phyloP scores from a whole-genome alignment of 2,797 vertebrate genomes.

The Monodelphis domestica region DNA sequence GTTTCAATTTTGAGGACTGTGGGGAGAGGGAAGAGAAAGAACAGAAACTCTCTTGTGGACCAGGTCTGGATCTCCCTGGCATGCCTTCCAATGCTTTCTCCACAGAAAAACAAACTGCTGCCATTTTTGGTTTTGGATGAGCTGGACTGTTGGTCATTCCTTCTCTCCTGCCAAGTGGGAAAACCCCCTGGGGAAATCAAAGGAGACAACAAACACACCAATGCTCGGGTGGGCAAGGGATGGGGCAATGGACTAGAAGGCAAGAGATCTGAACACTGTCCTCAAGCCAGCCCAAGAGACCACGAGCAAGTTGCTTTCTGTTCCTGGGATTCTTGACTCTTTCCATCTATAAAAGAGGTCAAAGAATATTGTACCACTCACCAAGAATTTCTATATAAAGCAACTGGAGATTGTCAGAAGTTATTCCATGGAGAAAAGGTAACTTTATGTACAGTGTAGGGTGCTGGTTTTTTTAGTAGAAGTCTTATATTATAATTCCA shows the following conservation, averaged over 20 bases:
- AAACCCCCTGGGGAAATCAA: background rate
- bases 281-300: background rate
- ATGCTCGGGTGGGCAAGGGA: background rate
- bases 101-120: constrained; percentile 51
- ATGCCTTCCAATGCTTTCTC: background rate
- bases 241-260: background rate
- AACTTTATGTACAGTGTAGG: background rate
- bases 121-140: background rate
- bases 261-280: background rate
- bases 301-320: background rate
- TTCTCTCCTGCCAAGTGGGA: background rate
- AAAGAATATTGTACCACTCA: background rate
- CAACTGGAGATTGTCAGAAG: background rate
- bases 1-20: background rate
- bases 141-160: background rate
- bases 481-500: background rate
- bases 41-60: constrained; percentile 52
- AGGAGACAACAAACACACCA: background rate
- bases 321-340: background rate
- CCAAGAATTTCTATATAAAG: background rate
- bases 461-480: background rate
- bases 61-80: background rate
- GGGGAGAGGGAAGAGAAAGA: background rate
- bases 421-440: background rate
- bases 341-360: background rate